A percentile compares a stretch with the other conserved stretches of the same genome.
These are phyloP conservation scores for Pelusios castaneus DNA, from an alignment of 2,113 vertebrate genomes.

Conservation along the genomic window DNA sequence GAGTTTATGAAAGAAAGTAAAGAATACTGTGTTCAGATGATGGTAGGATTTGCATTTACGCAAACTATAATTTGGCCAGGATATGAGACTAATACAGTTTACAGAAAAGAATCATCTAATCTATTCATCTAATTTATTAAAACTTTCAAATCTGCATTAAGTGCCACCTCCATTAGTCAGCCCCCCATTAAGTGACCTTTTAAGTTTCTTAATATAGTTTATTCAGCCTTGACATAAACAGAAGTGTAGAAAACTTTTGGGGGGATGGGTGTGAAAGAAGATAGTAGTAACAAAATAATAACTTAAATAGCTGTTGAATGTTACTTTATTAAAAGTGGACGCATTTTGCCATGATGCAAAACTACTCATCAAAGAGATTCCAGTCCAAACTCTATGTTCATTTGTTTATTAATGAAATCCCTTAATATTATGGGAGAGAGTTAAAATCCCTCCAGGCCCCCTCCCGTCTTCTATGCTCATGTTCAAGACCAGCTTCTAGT, in stretches of 20 bases:
- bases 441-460: not conserved
- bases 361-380: not conserved
- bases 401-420: not conserved
- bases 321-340: not conserved
- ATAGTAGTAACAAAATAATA: not conserved
- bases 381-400: not conserved
- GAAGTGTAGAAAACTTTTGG: not conserved
- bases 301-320: not conserved
- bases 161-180: not conserved
- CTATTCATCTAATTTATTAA: conserved; percentile 45
- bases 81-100: conserved; percentile 10
- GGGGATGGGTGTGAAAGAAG: too few relatives aligned
- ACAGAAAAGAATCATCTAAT: conserved; percentile 55
- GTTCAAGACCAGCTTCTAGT: not conserved
- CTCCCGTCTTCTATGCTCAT: not conserved
- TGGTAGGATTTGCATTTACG: conserved; percentile 48
- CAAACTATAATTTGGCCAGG: conserved; percentile 26
- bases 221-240: not conserved
- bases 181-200: not conserved
- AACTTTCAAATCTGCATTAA: conserved; percentile 44
- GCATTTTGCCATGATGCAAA: too few relatives aligned
- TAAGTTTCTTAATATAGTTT: not conserved
- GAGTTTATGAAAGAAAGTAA: not conserved
- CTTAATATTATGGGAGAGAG: not conserved
- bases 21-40: conserved; percentile 53